Percentiles rank a stretch among this genome's conserved stretches.
phyloP scores from a whole-genome alignment of 2,797 vertebrate species.

The Synaphobranchus kaupii region DNA sequence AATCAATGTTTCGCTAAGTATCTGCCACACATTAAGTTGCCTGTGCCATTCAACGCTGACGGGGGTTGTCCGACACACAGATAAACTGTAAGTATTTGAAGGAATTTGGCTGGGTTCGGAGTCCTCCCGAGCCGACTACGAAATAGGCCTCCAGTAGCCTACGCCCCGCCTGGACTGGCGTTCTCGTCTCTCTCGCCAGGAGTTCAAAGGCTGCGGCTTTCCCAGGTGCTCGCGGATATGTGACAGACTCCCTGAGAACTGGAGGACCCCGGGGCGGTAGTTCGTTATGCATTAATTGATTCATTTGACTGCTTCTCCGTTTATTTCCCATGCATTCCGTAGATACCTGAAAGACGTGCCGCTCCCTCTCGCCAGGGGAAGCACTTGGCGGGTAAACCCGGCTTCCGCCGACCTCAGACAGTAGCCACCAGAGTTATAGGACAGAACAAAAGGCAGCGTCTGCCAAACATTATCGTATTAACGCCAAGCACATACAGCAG shows the following conservation, averaged over 20 bases:
- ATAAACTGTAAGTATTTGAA: background rate
- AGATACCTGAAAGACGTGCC: background rate
- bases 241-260: background rate
- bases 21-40: background rate
- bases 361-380: background rate
- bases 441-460: background rate
- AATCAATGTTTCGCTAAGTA: background rate
- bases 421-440: background rate
- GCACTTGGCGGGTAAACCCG: background rate
- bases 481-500: background rate
- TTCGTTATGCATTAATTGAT: background rate
- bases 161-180: background rate
- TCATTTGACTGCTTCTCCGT: slow-evolving; percentile 2
- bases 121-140: background rate
- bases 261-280: background rate
- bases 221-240: background rate
- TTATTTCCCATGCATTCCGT: background rate
- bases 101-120: background rate
- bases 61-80: background rate
- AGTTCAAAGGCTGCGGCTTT: slow-evolving; percentile 10
- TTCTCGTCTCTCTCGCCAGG: background rate
- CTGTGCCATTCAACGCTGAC: background rate
- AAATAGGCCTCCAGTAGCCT: background rate
- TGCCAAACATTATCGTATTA: background rate
- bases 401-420: background rate